Base-by-base conservation (phyloP, 2,797 vertebrate genomes). In the Orestias chungarensis region DNA sequence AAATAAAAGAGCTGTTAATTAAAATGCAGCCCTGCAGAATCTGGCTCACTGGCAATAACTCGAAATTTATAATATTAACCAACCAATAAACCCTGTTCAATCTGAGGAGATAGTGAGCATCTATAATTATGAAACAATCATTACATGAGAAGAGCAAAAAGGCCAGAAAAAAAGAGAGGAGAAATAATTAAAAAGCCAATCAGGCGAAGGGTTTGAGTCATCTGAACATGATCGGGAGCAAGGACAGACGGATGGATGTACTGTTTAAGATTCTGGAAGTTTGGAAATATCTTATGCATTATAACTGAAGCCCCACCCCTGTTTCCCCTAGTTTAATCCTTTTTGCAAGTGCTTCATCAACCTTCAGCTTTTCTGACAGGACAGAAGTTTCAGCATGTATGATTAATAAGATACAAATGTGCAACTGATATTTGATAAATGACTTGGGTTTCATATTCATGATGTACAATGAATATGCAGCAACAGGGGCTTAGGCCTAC, bases 401-500 rank as follows among this genome's bases (percentile, higher is more conserved):
- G 92, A 93, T 93, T 93, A 92, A 93, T 93, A 92, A 91, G 90
- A 91, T 90, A 92, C 89, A 92, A 92, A 93, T 92, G 90, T 88
- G 89, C 88, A 87, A 86, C 86, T 90, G 91, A 93, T 93, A 92
- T 90, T 90, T 93, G 93, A 93, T 91, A 87, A 93, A 93, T 90
- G 90, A 83, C 90, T 87, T 79, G 70, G 83, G 87, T 91, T 92
- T 91, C 87, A 90, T 93, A 92, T 93, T 92, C 91, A 92, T 92
- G 91, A 91, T 91, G 92, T 86, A 88, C 91, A 87, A 93, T 93
- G 91, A 93, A 93, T 92, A 93, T 93, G 93, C 93, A 92, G 88
- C 86, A 90, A 87, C 87, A 74, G 90, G 84, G 88, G 90, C 89
- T 90, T 83, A 88, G 89, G 87, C 86, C 89, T 92, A 89, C 91